These are phyloP conservation scores for Palythoa grandis DNA, from an alignment of 92 coral and sea anemone species.

Conservation along the genomic window DNA sequence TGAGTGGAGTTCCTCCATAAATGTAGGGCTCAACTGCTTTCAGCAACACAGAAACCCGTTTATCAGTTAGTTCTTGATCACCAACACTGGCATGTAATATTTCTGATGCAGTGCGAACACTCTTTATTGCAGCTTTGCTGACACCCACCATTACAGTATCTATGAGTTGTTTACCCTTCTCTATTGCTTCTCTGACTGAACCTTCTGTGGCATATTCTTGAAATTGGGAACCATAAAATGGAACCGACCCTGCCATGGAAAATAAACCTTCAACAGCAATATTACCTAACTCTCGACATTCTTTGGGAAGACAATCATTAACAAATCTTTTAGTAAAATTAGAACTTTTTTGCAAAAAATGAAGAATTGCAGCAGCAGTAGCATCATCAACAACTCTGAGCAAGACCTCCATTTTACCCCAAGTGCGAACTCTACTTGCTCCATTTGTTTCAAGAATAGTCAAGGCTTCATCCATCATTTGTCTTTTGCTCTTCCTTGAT, in stretches of 20 bases:
- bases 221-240: no score
- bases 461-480: slow-evolving; percentile 23
- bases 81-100: slow-evolving; percentile 54
- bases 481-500: not conserved
- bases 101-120: slow-evolving; percentile 55
- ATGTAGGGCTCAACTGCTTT: slow-evolving; percentile 52
- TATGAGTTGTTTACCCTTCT: slow-evolving; percentile 37
- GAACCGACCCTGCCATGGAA: no score
- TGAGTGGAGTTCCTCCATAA: slow-evolving; percentile 65
- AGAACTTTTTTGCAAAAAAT: not conserved
- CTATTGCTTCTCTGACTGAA: slow-evolving; percentile 39
- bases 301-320: slow-evolving; percentile 41
- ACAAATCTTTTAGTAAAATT: slow-evolving; percentile 42
- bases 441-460: slow-evolving; percentile 43
- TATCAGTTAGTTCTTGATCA: slow-evolving; percentile 47
- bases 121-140: slow-evolving; percentile 41
- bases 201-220: not conserved
- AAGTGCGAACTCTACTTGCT: slow-evolving; percentile 49
- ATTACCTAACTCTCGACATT: slow-evolving; percentile 8
- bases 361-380: slow-evolving; percentile 20
- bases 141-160: not conserved
- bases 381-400: not conserved
- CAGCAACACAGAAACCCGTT: slow-evolving; percentile 52
- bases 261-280: no score
- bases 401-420: slow-evolving; percentile 45